phyloP scores from a whole-genome alignment of 2,888 invertebrate genomes.

The Cheilosia grossa region DNA sequence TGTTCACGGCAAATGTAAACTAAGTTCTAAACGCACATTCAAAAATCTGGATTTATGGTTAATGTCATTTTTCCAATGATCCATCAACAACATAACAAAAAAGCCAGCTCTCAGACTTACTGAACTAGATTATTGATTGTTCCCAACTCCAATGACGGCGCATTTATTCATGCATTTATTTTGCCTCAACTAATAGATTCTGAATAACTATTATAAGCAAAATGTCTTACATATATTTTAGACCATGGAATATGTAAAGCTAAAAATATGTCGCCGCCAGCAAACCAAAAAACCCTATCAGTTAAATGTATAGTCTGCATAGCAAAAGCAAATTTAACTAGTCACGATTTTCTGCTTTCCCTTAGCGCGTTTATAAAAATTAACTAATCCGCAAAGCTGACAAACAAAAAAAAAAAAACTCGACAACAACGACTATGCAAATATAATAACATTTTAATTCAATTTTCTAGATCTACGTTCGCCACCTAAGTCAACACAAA shows the following conservation, averaged over 20 bases:
- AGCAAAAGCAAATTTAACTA: conserved; percentile 6
- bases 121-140: too few relatives aligned
- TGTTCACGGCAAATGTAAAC: too few relatives aligned
- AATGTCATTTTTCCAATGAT: too few relatives aligned
- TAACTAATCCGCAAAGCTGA: conserved; percentile 8
- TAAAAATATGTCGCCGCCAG: conserved; percentile 2
- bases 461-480: conserved; percentile 46
- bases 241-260: background rate
- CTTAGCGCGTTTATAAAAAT: background rate
- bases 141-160: too few relatives aligned
- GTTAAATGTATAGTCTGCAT: background rate
- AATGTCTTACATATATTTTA: too few relatives aligned
- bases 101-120: too few relatives aligned
- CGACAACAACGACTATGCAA: conserved; percentile 12
- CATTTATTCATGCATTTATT: too few relatives aligned
- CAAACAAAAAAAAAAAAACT: conserved; percentile 2
- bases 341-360: conserved; percentile 51
- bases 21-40: too few relatives aligned
- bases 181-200: too few relatives aligned
- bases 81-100: too few relatives aligned
- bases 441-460: conserved; percentile 17
- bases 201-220: too few relatives aligned
- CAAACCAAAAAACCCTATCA: background rate
- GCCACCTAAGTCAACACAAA: conserved; percentile 27
- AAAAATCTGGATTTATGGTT: too few relatives aligned